phyloP scores from a whole-genome alignment of 2,888 invertebrate genomes.

The Lucinisca nassula region DNA sequence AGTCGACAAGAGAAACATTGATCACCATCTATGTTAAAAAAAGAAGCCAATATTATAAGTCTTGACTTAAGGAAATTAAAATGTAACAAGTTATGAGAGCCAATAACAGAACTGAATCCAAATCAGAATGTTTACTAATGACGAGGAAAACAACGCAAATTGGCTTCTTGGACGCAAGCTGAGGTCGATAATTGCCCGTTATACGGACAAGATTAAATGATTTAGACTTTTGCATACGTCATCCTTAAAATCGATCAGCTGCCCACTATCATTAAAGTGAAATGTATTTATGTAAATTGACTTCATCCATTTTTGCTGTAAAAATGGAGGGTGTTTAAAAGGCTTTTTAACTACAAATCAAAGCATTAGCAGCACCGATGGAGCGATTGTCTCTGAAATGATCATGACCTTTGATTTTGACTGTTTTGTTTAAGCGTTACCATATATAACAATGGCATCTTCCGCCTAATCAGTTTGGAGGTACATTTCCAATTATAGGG shows the following conservation, averaged over 20 bases:
- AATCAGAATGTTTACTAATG: slow-evolving; percentile 17
- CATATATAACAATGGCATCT: too few relatives aligned
- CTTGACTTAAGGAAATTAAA: slow-evolving; percentile 14
- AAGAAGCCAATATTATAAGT: background rate
- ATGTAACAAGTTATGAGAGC: slow-evolving; percentile 6
- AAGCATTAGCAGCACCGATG: too few relatives aligned
- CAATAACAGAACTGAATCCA: slow-evolving; percentile 5
- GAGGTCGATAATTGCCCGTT: slow-evolving; percentile 15
- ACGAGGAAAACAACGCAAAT: slow-evolving; percentile 16
- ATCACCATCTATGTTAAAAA: background rate
- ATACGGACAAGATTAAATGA: slow-evolving; percentile 9
- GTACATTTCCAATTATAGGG: too few relatives aligned
- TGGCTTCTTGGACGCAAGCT: slow-evolving; percentile 17
- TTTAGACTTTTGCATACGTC: slow-evolving; percentile 17
- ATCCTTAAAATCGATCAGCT: slow-evolving; percentile 5
- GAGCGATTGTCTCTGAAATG: too few relatives aligned
- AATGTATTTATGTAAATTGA: background rate
- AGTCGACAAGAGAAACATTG: background rate
- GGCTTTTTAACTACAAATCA: too few relatives aligned
- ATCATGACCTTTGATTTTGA: too few relatives aligned
- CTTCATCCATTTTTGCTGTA: too few relatives aligned
- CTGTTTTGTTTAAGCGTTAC: too few relatives aligned
- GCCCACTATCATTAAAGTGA: slow-evolving; percentile 10
- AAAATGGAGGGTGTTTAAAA: too few relatives aligned
- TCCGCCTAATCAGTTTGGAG: too few relatives aligned